These are phyloP conservation scores for Seira sanloemensis DNA, from an alignment of 2,888 invertebrate species.

Conservation along the genomic window DNA sequence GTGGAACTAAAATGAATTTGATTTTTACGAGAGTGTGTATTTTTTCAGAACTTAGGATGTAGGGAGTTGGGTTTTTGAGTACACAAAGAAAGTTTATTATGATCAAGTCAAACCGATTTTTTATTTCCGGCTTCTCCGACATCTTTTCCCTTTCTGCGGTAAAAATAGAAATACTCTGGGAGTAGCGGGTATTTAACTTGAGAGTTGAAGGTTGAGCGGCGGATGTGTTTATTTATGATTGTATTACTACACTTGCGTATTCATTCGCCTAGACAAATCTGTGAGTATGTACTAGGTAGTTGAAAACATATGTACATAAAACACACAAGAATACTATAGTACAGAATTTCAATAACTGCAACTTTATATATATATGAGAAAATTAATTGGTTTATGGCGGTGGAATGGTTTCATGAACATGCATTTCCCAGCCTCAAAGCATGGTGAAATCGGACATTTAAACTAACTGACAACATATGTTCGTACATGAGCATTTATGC, in stretches of 20 bases:
- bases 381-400: neutral
- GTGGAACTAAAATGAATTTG: neutral
- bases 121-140: slow-evolving; percentile 68
- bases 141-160: slow-evolving; percentile 57
- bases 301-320: too few relatives aligned
- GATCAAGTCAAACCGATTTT: slow-evolving; percentile 65
- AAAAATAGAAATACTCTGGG: slow-evolving; percentile 60
- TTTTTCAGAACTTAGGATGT: too few relatives aligned
- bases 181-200: slow-evolving; percentile 7
- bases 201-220: neutral
- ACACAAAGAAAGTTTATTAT: slow-evolving; percentile 69
- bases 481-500: too few relatives aligned
- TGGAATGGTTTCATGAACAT: neutral
- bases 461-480: too few relatives aligned
- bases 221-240: neutral
- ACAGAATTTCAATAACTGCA: too few relatives aligned
- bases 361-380: too few relatives aligned
- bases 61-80: slow-evolving; percentile 37
- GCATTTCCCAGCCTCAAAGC: neutral
- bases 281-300: too few relatives aligned
- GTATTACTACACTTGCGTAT: too few relatives aligned
- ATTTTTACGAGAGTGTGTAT: neutral
- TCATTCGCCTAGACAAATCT: too few relatives aligned
- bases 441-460: too few relatives aligned
- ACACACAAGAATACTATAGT: too few relatives aligned